Evolutionary conservation across 2,797 vertebrate species (phyloP), one percentile per base, ranked within the genome.

Genomic region (Parambassis ranga): DNA sequence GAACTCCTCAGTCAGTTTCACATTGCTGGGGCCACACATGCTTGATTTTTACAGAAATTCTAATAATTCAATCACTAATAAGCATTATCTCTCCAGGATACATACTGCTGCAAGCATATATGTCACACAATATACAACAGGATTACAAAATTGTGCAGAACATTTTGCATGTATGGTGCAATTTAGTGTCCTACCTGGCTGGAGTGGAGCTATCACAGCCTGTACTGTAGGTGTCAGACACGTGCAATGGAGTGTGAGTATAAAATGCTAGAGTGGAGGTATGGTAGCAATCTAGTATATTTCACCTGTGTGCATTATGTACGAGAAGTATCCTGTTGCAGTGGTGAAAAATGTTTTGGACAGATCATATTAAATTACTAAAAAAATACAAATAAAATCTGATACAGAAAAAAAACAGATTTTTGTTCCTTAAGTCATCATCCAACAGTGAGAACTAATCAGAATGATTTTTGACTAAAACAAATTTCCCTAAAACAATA

Each of bases 1-100:
- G 51, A 75, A 69, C 72, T 85, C 62, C 66, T 80, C 61, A 69
- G 75, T 44, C 46, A 51, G 57, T 49, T 69, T 77, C 60, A 71
- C 36, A 14, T 11, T 32, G 27, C 43, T 32, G 32, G 56, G 47
- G 42, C 43, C 52, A 67, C 59, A 57, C 43, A 52, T 55, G 39
- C 44, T 69, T 2, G 1, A 53, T 71, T 69, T 32, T 47, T 52
- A 62, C 65, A 70, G 44, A 71, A 79, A 71, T 63, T 55, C 71
- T 56, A 55, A 82, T 70, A 27, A 35, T 80, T 58, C 41, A 24
- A 22, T 62, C 31, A 62, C 42, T 65, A 48, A 14, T 33, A 30
- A 28, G 27, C 43, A 52, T 14, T 7, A 41, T 39, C 14, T 26
- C 48, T 39, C 24, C 32, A 16, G 16, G 43, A 55, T 26, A 20